These are phyloP conservation scores for Pocillopora grandis DNA, from an alignment of 92 coral and sea anemone species.

Conservation along the genomic window DNA sequence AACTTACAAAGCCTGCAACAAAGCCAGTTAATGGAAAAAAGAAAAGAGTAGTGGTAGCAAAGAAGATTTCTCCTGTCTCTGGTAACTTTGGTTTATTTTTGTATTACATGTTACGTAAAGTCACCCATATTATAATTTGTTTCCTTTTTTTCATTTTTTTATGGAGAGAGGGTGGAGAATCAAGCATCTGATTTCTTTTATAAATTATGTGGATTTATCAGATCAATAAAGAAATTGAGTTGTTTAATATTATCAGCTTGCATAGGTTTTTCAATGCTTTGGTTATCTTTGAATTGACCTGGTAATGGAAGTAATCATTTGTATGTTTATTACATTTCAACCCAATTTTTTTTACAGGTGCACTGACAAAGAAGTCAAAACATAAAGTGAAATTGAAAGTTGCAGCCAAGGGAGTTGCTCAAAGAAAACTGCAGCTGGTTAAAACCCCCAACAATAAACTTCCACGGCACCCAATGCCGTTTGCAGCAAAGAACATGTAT, in stretches of 20 bases:
- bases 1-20: constrained; percentile 15
- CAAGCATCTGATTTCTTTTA: no score
- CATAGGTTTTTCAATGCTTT: no score
- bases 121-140: no score
- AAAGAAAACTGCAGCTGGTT: constrained; percentile 75
- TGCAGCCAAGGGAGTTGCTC: constrained; percentile 90
- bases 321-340: neutral
- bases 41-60: constrained; percentile 12
- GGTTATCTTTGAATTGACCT: no score
- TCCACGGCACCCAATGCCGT: constrained; percentile 97
- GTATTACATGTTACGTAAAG: neutral
- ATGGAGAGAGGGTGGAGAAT: no score
- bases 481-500: constrained; percentile 98
- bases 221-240: no score
- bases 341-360: neutral
- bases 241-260: no score
- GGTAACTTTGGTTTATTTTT: neutral
- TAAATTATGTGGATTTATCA: no score
- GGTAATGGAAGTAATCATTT: no score
- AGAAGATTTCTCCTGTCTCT: constrained; percentile 38
- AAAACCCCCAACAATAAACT: constrained; percentile 80
- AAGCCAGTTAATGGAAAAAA: constrained; percentile 7
- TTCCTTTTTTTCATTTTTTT: no score
- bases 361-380: constrained; percentile 40
- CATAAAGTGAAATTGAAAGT: constrained; percentile 77